Evolutionary conservation across 2,888 invertebrate species (phyloP).

Genomic region (Deilephila elpenor): DNA sequence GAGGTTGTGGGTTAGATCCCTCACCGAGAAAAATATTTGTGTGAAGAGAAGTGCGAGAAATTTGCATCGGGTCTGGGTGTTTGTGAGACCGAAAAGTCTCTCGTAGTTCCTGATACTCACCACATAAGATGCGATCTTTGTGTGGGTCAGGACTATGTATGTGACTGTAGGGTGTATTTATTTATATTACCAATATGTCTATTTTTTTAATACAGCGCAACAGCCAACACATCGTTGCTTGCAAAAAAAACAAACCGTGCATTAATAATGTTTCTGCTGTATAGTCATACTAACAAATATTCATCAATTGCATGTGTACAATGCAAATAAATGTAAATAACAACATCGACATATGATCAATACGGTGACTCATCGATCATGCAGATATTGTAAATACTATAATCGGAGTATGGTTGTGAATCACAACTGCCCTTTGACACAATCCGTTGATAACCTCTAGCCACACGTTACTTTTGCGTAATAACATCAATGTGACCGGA

Average conservation of each 20-base stretch:
- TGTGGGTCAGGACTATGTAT: no score
- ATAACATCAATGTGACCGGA: no score
- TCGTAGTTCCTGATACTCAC: no score
- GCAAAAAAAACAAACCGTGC: not conserved
- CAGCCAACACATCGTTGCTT: not conserved
- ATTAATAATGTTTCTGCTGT: not conserved
- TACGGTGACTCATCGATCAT: not conserved
- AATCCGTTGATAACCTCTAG: not conserved
- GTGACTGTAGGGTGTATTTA: no score
- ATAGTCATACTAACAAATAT: not conserved
- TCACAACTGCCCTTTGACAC: not conserved
- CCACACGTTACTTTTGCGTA: not conserved
- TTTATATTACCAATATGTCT: no score
- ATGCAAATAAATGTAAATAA: conserved; percentile 2
- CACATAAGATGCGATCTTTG: no score
- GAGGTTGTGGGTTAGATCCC: no score
- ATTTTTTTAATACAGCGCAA: not conserved
- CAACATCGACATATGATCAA: not conserved
- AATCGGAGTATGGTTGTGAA: conserved; percentile 1
- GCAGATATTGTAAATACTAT: not conserved
- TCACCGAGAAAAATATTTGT: no score
- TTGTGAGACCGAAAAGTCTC: no score
- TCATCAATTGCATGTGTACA: not conserved
- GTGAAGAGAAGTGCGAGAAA: no score
- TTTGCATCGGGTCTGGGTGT: no score